Percentiles rank a stretch among this genome's conserved stretches.
Evolutionary conservation across 2,113 vertebrate species (phyloP).

Genomic region (Azemiops feae): DNA sequence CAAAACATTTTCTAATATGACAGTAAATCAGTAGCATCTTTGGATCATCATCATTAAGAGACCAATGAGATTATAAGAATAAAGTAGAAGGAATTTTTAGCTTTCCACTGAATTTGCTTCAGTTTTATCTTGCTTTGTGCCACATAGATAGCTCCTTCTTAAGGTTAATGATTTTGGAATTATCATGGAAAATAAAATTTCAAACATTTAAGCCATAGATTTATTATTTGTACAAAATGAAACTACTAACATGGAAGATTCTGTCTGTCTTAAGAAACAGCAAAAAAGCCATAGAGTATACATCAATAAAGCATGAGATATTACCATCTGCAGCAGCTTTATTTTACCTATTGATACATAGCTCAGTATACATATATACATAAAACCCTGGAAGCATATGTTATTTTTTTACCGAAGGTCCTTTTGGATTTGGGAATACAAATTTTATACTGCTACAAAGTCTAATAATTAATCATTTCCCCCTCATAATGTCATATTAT

Average conservation of each 20-base stretch:
- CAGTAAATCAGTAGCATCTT: neutral
- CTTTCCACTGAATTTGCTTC: neutral
- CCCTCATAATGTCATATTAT: neutral
- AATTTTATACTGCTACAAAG: neutral
- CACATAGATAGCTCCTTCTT: neutral
- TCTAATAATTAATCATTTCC: neutral
- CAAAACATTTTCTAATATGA: neutral
- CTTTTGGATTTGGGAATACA: neutral
- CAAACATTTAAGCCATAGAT: neutral
- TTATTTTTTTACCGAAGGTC: neutral
- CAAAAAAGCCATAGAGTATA: neutral
- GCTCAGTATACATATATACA: neutral
- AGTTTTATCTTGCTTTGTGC: neutral
- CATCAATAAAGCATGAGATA: neutral
- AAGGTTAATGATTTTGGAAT: neutral
- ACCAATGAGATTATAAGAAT: neutral
- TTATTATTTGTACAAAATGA: neutral
- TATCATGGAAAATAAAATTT: neutral
- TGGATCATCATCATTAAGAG: neutral
- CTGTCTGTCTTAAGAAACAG: neutral
- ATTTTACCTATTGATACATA: neutral
- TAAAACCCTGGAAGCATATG: neutral
- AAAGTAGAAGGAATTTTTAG: neutral
- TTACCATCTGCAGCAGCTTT: neutral
- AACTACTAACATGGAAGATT: neutral